Evolutionary conservation across 2,888 invertebrate genomes (phyloP).

Genomic region (Drosophila incognita): DNA sequence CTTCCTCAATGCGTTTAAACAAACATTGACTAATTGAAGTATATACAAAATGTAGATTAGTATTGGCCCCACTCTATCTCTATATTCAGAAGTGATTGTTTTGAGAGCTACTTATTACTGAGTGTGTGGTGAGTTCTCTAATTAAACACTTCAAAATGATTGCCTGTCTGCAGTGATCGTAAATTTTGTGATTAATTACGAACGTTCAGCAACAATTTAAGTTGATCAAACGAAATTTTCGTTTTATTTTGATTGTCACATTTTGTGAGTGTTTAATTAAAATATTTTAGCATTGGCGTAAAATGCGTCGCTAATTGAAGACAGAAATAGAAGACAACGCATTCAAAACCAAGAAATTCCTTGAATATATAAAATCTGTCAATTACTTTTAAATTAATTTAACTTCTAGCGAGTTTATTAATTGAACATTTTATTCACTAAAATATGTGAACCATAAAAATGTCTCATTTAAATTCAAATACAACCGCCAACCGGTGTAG

Average conservation of each 20-base stretch:
- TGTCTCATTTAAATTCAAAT: neutral
- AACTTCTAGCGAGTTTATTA: neutral
- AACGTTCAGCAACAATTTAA: constrained; percentile 38
- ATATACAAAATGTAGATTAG: constrained; percentile 12
- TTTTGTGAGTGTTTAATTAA: constrained; percentile 30
- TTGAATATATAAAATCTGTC: neutral
- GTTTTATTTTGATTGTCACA: constrained; percentile 33
- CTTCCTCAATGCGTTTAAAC: constrained; percentile 60
- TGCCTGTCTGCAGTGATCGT: constrained; percentile 19
- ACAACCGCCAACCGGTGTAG: neutral
- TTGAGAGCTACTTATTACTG: constrained; percentile 37
- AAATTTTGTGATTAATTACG: constrained; percentile 48
- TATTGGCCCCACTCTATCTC: constrained; percentile 27
- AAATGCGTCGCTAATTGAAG: constrained; percentile 3
- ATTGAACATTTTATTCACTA: neutral
- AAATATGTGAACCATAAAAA: neutral
- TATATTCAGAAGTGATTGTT: constrained; percentile 38
- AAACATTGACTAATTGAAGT: constrained; percentile 48
- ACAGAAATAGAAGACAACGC: constrained; percentile 10
- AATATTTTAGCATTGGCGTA: constrained; percentile 7
- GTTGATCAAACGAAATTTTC: constrained; percentile 44
- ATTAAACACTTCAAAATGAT: constrained; percentile 30
- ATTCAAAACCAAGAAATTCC: neutral
- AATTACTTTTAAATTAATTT: neutral
- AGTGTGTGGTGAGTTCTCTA: constrained; percentile 14